Conservation (phyloP, 1,140 invertebrate genomes). For the Drosophila bifasciata region DNA sequence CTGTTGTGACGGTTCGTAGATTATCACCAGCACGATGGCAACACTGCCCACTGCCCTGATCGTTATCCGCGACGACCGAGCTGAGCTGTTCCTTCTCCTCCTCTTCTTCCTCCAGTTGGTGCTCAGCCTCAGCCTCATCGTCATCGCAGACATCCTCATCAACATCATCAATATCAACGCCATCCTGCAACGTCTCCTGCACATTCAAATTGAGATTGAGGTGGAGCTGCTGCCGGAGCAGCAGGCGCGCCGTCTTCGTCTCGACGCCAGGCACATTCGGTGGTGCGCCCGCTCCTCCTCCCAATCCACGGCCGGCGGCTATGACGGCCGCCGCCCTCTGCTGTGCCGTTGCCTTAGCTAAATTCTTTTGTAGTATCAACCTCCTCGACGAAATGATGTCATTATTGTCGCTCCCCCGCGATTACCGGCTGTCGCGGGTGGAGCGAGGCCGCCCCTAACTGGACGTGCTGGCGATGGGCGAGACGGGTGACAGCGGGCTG, state of each 20-base stretch:
- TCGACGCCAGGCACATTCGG: conserved; percentile 51
- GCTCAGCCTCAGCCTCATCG: conserved; percentile 14
- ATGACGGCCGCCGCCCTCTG: conserved; percentile 75
- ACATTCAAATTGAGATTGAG: conserved; percentile 81
- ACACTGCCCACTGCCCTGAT: conserved; percentile 49
- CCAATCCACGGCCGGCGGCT: conserved; percentile 64
- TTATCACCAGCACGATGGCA: conserved; percentile 60
- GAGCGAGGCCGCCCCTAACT: conserved; percentile 90
- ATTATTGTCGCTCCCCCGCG: conserved; percentile 85
- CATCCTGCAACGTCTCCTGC: conserved; percentile 71
- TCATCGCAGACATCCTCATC: conserved; percentile 74
- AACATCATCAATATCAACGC: conserved; percentile 82
- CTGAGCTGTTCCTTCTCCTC: conserved; percentile 7
- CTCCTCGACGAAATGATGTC: conserved; percentile 84
- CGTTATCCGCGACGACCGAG: conserved; percentile 22
- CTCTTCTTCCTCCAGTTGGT: conserved; percentile 14
- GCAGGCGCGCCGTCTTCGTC: conserved; percentile 64
- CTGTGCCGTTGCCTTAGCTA: conserved; percentile 80
- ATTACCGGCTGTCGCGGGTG: conserved; percentile 84
- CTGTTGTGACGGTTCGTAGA: conserved; percentile 84
- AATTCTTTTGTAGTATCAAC: conserved; percentile 84
- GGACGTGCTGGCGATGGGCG: conserved; percentile 93
- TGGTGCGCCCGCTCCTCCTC: conserved; percentile 45
- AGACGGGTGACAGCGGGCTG: conserved; percentile 92
- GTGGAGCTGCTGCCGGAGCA: conserved; percentile 77